phyloP scores from a whole-genome alignment of 1,140 invertebrate species.

The Zaprionus lachaisei region DNA sequence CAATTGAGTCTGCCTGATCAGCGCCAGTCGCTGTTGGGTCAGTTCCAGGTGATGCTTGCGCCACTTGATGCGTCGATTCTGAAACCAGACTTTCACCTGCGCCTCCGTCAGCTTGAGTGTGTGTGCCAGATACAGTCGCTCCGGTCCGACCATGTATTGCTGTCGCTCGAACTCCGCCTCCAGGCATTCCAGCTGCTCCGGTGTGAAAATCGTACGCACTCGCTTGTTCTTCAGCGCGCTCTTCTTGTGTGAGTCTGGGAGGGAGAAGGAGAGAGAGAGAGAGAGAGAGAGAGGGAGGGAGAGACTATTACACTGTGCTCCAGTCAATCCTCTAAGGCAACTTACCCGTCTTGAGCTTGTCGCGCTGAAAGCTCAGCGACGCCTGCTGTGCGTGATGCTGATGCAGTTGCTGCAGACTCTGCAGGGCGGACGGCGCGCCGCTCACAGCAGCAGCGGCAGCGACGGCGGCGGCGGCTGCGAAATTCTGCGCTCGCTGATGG shows the following conservation, averaged over 20 bases:
- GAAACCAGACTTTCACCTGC: slow-evolving; percentile 99
- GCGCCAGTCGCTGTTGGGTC: slow-evolving; percentile 93
- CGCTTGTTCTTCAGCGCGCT: slow-evolving; percentile 87
- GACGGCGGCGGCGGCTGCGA: slow-evolving; percentile 64
- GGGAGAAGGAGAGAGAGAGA: not conserved
- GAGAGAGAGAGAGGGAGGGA: not conserved
- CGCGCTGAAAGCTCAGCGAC: slow-evolving; percentile 71
- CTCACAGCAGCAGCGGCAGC: slow-evolving; percentile 60
- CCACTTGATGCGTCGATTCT: slow-evolving; percentile 98
- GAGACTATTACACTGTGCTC: not conserved
- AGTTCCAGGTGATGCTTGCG: slow-evolving; percentile 96
- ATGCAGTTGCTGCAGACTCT: slow-evolving; percentile 82
- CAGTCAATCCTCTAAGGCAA: not conserved
- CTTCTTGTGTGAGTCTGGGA: slow-evolving; percentile 71
- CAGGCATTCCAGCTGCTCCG: slow-evolving; percentile 95
- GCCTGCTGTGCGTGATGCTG: slow-evolving; percentile 83
- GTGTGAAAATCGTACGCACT: slow-evolving; percentile 97
- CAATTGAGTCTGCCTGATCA: slow-evolving; percentile 88
- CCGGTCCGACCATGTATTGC: slow-evolving; percentile 97
- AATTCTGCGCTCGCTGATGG: slow-evolving; percentile 51
- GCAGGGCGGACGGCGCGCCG: slow-evolving; percentile 73
- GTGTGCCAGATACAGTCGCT: slow-evolving; percentile 94
- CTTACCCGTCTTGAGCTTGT: slow-evolving; percentile 81
- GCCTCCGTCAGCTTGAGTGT: slow-evolving; percentile 95
- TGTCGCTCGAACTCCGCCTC: slow-evolving; percentile 96